Percentiles rank a stretch among this genome's conserved stretches.
Evolutionary conservation across 2,888 invertebrate genomes (phyloP).

Genomic region (Calameuta pallipes): DNA sequence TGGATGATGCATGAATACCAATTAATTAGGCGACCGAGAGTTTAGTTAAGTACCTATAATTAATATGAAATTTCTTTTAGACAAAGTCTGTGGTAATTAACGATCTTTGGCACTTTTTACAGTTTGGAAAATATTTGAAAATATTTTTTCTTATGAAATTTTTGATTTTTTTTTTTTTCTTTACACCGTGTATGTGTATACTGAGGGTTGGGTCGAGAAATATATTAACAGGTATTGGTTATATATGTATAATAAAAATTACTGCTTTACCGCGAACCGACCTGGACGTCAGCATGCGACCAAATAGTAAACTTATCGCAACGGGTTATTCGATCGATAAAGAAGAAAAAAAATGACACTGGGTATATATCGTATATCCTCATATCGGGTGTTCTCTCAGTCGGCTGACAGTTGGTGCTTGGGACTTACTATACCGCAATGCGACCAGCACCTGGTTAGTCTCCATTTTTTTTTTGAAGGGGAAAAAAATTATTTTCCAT

Average conservation of each 20-base stretch:
- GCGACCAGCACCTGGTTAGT: not conserved
- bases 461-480: not conserved
- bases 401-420: not conserved
- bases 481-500: no score
- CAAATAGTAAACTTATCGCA: not conserved
- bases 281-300: not conserved
- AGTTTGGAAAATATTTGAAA: not conserved
- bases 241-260: not conserved
- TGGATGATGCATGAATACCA: not conserved
- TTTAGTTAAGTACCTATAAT: not conserved
- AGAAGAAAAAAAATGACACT: conserved; percentile 30
- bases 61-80: not conserved
- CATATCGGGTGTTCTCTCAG: conserved; percentile 29
- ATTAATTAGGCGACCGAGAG: not conserved
- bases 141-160: not conserved
- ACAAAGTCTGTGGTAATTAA: not conserved
- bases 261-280: not conserved
- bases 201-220: not conserved
- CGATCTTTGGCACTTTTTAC: not conserved
- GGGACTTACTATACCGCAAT: not conserved
- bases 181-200: not conserved
- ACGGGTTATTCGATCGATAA: conserved; percentile 46
- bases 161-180: no score
- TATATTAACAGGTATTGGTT: not conserved
- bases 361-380: conserved; percentile 35